A percentile compares a stretch with the other conserved stretches of the same genome.
phyloP scores from a whole-genome alignment of 2,113 vertebrate genomes.

The Spheniscus mendiculus region DNA sequence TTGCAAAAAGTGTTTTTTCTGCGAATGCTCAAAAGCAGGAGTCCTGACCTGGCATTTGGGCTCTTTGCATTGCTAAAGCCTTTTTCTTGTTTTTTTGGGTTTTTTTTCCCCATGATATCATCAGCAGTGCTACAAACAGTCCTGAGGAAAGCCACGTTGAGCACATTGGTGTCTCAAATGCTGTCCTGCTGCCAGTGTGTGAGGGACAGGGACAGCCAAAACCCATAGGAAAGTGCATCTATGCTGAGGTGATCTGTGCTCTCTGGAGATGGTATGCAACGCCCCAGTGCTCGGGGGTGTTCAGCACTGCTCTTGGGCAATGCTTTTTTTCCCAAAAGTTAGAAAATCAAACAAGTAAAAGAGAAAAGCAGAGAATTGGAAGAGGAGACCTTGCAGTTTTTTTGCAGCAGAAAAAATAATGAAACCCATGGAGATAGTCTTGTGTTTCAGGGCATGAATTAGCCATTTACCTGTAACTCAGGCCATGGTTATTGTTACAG shows the following conservation, averaged over 20 bases:
- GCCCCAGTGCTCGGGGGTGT: neutral
- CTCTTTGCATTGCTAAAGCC: neutral
- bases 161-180: neutral
- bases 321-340: neutral
- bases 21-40: neutral
- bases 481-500: neutral
- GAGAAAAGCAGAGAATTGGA: neutral
- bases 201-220: neutral
- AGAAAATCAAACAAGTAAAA: neutral
- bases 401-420: neutral
- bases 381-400: neutral
- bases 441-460: neutral
- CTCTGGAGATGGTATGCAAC: rapidly evolving
- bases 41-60: neutral
- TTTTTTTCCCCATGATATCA: neutral
- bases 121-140: neutral
- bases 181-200: neutral
- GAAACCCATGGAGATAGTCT: neutral
- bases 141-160: neutral
- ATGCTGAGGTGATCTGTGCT: neutral
- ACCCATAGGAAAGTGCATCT: neutral
- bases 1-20: neutral
- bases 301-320: neutral
- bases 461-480: neutral
- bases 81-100: neutral